Evolutionary conservation across 2,113 vertebrate genomes (phyloP).

Genomic region (Pterophyllum scalare): DNA sequence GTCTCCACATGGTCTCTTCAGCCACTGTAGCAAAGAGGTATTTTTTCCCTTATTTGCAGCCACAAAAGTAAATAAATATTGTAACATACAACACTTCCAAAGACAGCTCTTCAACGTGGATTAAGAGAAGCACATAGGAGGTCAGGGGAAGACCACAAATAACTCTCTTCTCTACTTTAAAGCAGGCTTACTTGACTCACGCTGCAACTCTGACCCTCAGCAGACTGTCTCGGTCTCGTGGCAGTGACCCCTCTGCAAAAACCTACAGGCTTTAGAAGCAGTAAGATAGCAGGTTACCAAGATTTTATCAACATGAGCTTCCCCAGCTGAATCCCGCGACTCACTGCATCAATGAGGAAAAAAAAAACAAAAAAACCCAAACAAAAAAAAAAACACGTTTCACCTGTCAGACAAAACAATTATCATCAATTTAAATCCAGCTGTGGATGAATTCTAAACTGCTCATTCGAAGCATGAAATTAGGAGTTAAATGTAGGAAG

Average conservation of each 20-base stretch:
- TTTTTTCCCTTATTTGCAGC: neutral
- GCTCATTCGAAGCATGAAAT: conserved; percentile 10
- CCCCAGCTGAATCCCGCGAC: neutral
- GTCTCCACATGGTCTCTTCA: neutral
- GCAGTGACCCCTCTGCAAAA: conserved; percentile 15
- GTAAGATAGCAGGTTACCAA: neutral
- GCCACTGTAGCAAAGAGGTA: neutral
- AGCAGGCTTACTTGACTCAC: conserved; percentile 4
- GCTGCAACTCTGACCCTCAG: conserved; percentile 16
- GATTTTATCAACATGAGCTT: neutral
- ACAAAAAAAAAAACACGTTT: conserved; percentile 10
- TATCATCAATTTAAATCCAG: conserved; percentile 35
- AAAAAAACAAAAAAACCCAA: too few relatives aligned
- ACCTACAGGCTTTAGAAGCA: neutral
- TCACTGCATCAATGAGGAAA: conserved; percentile 6
- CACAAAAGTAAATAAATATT: neutral
- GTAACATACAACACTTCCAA: neutral
- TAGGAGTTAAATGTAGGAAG: neutral
- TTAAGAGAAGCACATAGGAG: neutral
- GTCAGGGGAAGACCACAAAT: neutral
- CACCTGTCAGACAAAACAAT: conserved; percentile 37
- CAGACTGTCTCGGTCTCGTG: neutral
- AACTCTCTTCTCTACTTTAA: neutral
- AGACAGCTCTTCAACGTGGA: neutral
- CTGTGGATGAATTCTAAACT: neutral